A percentile compares a stretch with the other conserved stretches of the same genome.
Evolutionary conservation across 2,113 vertebrate species (phyloP).

Genomic region (Elgaria multicarinata): DNA sequence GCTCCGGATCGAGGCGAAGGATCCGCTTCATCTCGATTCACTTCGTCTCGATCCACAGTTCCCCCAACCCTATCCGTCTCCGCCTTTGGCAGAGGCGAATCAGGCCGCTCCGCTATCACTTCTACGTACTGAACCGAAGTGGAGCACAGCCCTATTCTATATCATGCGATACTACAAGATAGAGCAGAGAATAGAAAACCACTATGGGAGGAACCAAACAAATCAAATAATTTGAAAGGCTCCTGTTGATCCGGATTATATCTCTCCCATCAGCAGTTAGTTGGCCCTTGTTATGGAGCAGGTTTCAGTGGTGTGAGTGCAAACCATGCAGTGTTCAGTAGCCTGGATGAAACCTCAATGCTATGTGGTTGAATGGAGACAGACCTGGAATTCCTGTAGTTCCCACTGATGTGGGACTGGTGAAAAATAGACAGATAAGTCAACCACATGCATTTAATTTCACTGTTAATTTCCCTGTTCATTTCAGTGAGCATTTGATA

Average conservation of each 20-base stretch:
- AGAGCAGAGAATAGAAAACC: not conserved
- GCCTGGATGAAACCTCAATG: not conserved
- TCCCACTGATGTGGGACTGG: not conserved
- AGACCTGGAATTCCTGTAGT: too few relatives aligned
- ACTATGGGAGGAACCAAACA: too few relatives aligned
- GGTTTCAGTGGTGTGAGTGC: not conserved
- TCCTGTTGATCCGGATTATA: not conserved
- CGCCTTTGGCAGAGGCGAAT: too few relatives aligned
- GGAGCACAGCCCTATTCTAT: too few relatives aligned
- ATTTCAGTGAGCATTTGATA: not conserved
- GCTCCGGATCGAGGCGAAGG: too few relatives aligned
- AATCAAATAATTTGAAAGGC: not conserved
- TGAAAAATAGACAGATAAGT: not conserved
- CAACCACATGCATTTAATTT: not conserved
- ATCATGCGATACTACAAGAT: not conserved
- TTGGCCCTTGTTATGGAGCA: not conserved
- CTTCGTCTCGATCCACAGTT: too few relatives aligned
- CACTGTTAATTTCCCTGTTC: not conserved
- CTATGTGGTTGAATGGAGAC: not conserved
- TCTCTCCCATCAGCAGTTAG: not conserved
- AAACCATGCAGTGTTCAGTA: not conserved
- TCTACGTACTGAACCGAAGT: too few relatives aligned
- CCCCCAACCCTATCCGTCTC: too few relatives aligned
- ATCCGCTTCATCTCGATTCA: too few relatives aligned
- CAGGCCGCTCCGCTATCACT: too few relatives aligned